Percentiles rank a stretch among this genome's conserved stretches.
phyloP scores from a whole-genome alignment of 2,797 vertebrate species.

The Fistularia commersonii region DNA sequence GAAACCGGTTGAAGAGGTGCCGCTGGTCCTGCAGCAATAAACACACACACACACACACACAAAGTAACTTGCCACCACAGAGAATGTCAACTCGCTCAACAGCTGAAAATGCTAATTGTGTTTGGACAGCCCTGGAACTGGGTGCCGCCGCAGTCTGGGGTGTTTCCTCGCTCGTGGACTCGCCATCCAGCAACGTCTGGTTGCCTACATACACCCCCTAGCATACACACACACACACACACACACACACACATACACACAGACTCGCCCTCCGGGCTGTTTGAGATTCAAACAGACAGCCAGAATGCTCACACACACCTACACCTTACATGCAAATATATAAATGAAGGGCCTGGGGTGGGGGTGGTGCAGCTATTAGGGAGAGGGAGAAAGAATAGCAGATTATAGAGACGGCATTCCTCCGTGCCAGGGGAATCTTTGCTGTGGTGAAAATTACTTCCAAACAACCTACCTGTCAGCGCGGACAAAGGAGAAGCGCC shows the following conservation, averaged over 20 bases:
- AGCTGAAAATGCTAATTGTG: conserved; percentile 38
- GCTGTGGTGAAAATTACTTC: conserved; percentile 13
- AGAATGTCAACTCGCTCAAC: conserved; percentile 43
- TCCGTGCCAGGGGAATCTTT: conserved; percentile 35
- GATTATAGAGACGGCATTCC: conserved; percentile 52
- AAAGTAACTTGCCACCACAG: conserved; percentile 24
- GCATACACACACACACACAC: no score
- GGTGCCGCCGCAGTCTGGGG: conserved; percentile 30
- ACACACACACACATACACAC: no score
- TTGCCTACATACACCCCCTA: no score
- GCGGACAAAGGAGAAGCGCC: conserved; percentile 8
- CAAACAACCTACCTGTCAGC: conserved; percentile 12
- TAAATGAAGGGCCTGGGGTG: conserved; percentile 43
- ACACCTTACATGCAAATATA: conserved; percentile 57
- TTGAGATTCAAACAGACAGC: conserved; percentile 61
- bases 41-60: conserved; percentile 20
- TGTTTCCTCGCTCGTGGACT: conserved; percentile 28
- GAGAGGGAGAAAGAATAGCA: conserved; percentile 32
- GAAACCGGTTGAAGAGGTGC: conserved; percentile 8
- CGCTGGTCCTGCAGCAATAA: conserved; percentile 14
- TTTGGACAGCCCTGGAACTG: conserved; percentile 45
- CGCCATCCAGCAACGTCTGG: conserved; percentile 36
- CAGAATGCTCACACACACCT: conserved; percentile 58
- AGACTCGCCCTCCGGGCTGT: no score
- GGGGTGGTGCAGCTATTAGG: conserved; percentile 50